These are phyloP conservation scores for Ganaspis brasiliensis DNA, from an alignment of 2,888 invertebrate species.

Conservation along the genomic window DNA sequence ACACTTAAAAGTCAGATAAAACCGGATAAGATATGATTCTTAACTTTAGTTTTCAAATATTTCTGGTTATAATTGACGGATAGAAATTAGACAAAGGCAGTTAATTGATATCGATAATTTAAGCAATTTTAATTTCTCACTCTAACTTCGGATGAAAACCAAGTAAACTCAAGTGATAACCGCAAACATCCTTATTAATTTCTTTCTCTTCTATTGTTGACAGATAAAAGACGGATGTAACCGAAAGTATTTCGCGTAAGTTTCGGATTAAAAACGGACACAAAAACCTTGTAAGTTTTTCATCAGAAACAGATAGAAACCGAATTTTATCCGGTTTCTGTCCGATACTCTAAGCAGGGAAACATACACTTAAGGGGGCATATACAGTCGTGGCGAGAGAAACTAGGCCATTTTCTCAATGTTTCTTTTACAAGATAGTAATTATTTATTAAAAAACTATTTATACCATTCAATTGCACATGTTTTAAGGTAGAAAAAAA, in stretches of 20 bases:
- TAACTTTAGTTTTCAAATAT: not conserved
- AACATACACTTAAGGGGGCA: no score
- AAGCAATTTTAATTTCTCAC: not conserved
- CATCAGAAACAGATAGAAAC: not conserved
- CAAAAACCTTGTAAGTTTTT: not conserved
- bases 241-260: not conserved
- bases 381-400: no score
- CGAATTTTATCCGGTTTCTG: conserved; percentile 3
- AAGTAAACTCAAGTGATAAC: not conserved
- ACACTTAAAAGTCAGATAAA: not conserved
- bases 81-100: not conserved
- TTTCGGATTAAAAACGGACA: conserved; percentile 1
- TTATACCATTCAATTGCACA: no score
- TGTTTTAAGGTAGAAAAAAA: no score
- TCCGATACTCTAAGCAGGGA: not conserved
- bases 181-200: not conserved
- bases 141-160: not conserved
- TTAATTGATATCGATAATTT: not conserved
- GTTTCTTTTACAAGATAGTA: no score
- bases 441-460: no score
- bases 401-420: no score
- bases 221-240: not conserved
- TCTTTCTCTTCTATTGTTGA: not conserved
- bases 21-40: not conserved
- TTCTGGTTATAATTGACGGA: not conserved